phyloP scores from a whole-genome alignment of 1,140 invertebrate genomes.

The Marisa cornuarietis region DNA sequence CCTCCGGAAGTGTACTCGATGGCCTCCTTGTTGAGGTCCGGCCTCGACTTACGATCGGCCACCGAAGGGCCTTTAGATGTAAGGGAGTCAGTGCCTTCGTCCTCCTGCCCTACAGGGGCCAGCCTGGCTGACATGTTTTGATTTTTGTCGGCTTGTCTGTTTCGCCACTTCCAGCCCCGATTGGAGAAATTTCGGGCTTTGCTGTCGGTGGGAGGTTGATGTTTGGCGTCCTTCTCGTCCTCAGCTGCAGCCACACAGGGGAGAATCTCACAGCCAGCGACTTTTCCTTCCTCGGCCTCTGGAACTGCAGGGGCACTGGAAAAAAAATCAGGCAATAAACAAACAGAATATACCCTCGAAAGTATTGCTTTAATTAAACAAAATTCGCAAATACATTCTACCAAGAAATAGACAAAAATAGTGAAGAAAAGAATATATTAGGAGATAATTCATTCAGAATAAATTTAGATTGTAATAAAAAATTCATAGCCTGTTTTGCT shows the following conservation, averaged over 20 bases:
- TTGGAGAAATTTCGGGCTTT: neutral
- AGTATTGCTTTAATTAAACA: neutral
- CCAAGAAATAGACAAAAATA: no score
- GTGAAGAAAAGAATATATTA: no score
- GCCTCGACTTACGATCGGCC: no score
- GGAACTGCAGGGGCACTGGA: conserved; percentile 1
- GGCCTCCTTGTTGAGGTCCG: no score
- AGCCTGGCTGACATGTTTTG: conserved; percentile 22
- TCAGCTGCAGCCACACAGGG: neutral
- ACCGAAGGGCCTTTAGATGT: no score
- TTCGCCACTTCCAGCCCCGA: neutral
- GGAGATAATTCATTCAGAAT: neutral
- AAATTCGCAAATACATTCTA: no score
- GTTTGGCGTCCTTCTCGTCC: conserved; percentile 1
- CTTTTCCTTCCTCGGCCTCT: conserved; percentile 15
- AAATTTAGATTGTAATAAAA: no score
- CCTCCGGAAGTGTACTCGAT: no score
- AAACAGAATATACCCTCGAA: neutral
- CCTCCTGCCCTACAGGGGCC: conserved; percentile 20
- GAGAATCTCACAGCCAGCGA: neutral
- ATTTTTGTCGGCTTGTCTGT: conserved; percentile 10
- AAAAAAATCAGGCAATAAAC: neutral
- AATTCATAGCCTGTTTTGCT: no score
- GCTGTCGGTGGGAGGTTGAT: neutral
- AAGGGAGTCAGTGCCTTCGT: neutral